Evolutionary conservation across 2,113 vertebrate genomes (phyloP), one percentile per base, ranked within the genome.

Genomic region (Prochilodus magdalenae): DNA sequence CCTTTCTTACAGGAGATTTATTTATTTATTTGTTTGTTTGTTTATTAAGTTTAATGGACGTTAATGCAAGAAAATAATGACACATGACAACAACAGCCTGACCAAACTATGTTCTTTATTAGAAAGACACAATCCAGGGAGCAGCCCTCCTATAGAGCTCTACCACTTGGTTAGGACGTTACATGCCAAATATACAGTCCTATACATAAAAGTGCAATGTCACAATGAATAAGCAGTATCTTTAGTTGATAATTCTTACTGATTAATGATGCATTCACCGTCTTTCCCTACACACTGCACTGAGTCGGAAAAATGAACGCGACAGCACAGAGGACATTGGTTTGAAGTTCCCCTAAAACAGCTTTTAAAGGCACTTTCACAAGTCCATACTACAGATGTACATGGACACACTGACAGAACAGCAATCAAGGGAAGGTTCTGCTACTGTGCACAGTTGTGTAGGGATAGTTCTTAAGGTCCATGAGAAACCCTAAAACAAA

Each of bases 301-400:
- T 78, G 81, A 90, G 90, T 90, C 89, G 87, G 91, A 87, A 80
- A 89, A 90, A 91, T 87, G 88, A 95, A 93, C 90, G 91, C 87
- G 83, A 95, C 91, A 89, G 89, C 91, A 94, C 91, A 93, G 91
- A 94, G 92, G 93, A 94, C 94, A 91, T 65, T 73, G 73, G 76
- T 47, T 83, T 94, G 92, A 93, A 94, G 94, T 93, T 96, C 94
- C 93, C 95, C 95, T 96, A 96, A 96, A 94, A 94, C 80, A 83
- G 74, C 90, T 94, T 93, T 95, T 94, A 96, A 99, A 99, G 98
- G 98, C 98, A 99, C 98, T 99, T 99, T 95, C 96, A 97, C 95
- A 92, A 96, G 94, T 97, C 96, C 96, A 96, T 95, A 94, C 95
- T 94, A 96, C 95, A 92, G 94, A 96, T 96, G 95, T 96, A 96